Evolutionary conservation across 2,113 vertebrate genomes (phyloP).

Genomic region (Chionodraco myersi): DNA sequence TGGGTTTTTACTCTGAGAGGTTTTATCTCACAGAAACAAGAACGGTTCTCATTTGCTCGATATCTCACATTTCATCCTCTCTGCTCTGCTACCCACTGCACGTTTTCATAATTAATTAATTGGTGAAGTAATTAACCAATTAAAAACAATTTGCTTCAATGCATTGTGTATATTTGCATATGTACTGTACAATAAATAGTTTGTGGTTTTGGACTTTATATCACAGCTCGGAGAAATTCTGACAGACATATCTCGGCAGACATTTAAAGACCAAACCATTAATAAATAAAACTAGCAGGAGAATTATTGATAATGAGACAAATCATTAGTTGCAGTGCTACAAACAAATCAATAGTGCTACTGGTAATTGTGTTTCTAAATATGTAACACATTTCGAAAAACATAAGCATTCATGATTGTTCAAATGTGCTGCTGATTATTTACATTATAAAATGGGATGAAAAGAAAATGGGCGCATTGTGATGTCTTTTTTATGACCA

Average conservation of each 20-base stretch:
- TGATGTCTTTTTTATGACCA: too few relatives aligned
- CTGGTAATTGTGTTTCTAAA: background rate
- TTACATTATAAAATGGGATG: too few relatives aligned
- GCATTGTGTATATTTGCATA: background rate
- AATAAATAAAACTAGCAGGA: background rate
- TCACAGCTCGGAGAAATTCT: background rate
- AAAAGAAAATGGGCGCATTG: too few relatives aligned
- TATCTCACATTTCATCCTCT: background rate
- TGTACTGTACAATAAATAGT: background rate
- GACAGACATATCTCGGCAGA: background rate
- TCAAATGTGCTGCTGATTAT: too few relatives aligned
- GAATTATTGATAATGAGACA: background rate
- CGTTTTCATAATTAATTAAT: background rate
- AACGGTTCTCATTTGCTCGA: background rate
- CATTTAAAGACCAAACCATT: background rate
- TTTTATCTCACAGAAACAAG: too few relatives aligned
- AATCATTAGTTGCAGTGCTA: background rate
- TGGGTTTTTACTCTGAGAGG: background rate
- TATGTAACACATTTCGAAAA: background rate
- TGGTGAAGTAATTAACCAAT: background rate
- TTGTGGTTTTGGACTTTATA: background rate
- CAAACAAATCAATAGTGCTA: background rate
- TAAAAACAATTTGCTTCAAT: background rate
- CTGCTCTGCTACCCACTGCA: background rate
- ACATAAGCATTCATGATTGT: background rate